A percentile compares a stretch with the other conserved stretches of the same genome.
phyloP scores from a whole-genome alignment of 1,140 invertebrate genomes.

The Druon quercuslanigerum region DNA sequence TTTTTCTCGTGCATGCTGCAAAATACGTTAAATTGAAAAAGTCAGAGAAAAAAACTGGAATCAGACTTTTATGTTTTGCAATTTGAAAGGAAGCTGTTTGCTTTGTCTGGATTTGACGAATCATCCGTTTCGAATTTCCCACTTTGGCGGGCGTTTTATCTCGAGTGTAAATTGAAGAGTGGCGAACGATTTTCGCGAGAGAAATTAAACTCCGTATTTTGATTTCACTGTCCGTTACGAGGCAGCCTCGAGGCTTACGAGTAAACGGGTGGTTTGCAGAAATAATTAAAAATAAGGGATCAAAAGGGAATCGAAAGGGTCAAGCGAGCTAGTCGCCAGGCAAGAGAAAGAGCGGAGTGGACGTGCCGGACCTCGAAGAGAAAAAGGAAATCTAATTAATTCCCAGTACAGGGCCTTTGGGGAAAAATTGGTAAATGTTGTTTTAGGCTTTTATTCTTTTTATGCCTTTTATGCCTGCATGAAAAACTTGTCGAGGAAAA shows the following conservation, averaged over 20 bases:
- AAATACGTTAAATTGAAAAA: background rate
- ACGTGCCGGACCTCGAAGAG: conserved; percentile 37
- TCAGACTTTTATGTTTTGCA: conserved; percentile 8
- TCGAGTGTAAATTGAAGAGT: conserved; percentile 32
- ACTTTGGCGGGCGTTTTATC: conserved; percentile 36
- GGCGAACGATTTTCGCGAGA: conserved; percentile 12
- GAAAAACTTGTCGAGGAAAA: conserved; percentile 37
- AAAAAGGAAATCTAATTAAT: conserved; percentile 59
- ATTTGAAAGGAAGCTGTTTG: conserved; percentile 29
- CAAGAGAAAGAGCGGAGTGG: conserved; percentile 38
- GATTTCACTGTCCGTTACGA: conserved; percentile 29
- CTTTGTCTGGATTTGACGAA: conserved; percentile 33
- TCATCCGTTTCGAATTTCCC: conserved; percentile 37
- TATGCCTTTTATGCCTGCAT: conserved; percentile 52
- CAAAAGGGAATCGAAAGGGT: conserved; percentile 53
- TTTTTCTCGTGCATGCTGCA: no score
- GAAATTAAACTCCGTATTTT: conserved; percentile 33
- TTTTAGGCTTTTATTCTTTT: conserved; percentile 59
- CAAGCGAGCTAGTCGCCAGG: conserved; percentile 37
- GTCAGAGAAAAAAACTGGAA: background rate
- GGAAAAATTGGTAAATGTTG: conserved; percentile 57
- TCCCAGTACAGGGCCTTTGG: conserved; percentile 23
- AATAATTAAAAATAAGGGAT: conserved; percentile 60
- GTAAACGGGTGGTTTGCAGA: conserved; percentile 40
- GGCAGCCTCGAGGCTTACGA: conserved; percentile 26